A percentile compares a stretch with the other conserved stretches of the same genome.
Conservation (phyloP, 2,888 invertebrate species). For the Allacma fusca region DNA sequence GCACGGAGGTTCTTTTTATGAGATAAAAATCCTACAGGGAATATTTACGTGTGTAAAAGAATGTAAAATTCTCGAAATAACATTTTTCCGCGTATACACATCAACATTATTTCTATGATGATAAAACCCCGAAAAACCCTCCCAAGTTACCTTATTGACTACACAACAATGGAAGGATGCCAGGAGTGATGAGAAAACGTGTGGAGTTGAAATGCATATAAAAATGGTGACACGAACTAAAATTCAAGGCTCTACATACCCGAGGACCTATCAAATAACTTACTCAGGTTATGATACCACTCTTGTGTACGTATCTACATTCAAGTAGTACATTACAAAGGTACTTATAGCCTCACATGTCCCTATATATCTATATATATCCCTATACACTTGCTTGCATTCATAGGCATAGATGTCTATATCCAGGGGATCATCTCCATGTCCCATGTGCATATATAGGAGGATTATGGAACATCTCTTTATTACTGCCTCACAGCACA, state of each 20-base stretch:
- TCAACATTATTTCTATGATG: background rate
- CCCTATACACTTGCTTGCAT: too few relatives aligned
- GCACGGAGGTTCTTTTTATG: too few relatives aligned
- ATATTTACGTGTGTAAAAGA: slow-evolving; percentile 26
- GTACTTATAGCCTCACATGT: too few relatives aligned
- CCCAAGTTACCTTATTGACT: slow-evolving; percentile 16
- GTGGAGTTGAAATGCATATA: background rate
- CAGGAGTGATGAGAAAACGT: background rate
- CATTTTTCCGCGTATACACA: slow-evolving; percentile 13
- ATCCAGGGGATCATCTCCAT: too few relatives aligned
- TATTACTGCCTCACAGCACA: background rate
- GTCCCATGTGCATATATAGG: too few relatives aligned
- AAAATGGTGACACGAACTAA: slow-evolving; percentile 16
- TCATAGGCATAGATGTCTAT: too few relatives aligned
- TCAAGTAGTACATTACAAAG: background rate
- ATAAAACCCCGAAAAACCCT: slow-evolving; percentile 14
- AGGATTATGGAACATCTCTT: too few relatives aligned
- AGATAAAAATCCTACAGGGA: background rate
- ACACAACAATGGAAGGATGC: background rate
- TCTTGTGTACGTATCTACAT: background rate
- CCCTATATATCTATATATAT: too few relatives aligned
- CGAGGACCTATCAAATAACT: slow-evolving; percentile 1
- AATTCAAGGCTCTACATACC: background rate
- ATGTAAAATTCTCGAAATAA: slow-evolving; percentile 39
- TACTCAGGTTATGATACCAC: slow-evolving; percentile 1